These are phyloP conservation scores for Chalcis sispes DNA, from an alignment of 2,888 invertebrate species.

Conservation along the genomic window DNA sequence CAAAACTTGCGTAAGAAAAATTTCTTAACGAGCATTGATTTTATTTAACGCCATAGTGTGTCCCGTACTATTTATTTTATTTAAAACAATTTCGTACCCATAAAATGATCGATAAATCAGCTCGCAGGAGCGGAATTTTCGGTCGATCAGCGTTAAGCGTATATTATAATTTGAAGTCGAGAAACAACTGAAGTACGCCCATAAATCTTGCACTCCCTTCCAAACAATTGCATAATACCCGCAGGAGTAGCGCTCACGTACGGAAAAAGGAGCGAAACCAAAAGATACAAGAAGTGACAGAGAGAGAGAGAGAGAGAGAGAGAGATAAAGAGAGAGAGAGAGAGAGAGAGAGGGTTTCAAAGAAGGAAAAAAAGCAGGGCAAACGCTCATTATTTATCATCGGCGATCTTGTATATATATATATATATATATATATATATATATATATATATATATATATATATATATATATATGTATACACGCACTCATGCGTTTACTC, in stretches of 20 bases:
- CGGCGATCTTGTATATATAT: conserved; percentile 13
- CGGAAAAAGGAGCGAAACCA: background rate
- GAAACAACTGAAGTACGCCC: conserved; percentile 39
- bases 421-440: no score
- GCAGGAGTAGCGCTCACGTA: background rate
- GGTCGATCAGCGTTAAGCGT: no score
- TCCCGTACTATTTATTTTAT: background rate
- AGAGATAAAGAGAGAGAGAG: no score
- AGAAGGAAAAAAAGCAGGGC: conserved; percentile 12
- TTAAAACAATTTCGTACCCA: conserved; percentile 39
- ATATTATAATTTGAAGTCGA: conserved; percentile 10
- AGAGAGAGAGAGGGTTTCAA: background rate
- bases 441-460: no score
- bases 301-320: background rate
- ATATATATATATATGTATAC: background rate
- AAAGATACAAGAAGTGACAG: background rate
- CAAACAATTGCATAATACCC: conserved; percentile 50
- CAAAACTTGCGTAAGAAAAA: no score
- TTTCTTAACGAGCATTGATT: no score
- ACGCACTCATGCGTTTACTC: no score
- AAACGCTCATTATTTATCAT: conserved; percentile 42
- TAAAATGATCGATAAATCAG: conserved; percentile 43
- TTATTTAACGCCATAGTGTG: background rate
- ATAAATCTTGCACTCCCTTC: conserved; percentile 39
- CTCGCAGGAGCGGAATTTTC: background rate